Conservation (phyloP, 2,888 invertebrate species). For the Athalia circularis region DNA sequence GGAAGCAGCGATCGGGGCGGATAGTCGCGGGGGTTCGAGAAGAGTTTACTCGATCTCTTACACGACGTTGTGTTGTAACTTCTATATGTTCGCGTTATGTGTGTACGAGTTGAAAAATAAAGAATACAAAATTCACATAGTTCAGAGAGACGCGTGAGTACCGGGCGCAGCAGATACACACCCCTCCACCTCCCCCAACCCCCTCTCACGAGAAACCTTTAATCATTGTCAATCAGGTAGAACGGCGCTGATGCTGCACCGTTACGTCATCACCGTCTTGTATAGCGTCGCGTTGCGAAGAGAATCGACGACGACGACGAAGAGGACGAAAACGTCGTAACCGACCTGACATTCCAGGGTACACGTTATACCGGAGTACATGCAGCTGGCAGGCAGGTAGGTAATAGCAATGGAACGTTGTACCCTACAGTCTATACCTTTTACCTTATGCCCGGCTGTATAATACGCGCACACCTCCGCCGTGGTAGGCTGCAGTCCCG, state of each 20-base stretch:
- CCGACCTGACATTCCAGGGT: slow-evolving; percentile 28
- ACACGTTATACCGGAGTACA: not conserved
- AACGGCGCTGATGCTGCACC: not conserved
- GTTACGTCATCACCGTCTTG: slow-evolving; percentile 34
- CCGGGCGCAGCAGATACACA: not conserved
- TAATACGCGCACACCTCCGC: no score
- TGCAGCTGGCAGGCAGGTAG: not conserved
- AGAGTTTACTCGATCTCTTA: no score
- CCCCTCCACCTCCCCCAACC: not conserved
- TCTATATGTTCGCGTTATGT: no score
- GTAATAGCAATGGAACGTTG: not conserved
- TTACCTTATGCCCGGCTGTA: no score
- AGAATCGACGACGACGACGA: not conserved
- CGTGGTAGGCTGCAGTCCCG: no score
- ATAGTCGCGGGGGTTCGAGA: not conserved
- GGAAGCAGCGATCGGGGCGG: not conserved
- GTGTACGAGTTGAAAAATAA: no score
- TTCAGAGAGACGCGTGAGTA: no score
- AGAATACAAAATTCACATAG: not conserved
- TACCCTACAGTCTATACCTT: no score
- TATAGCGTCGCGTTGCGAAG: not conserved
- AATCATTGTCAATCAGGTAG: slow-evolving; percentile 43
- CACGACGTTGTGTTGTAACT: no score
- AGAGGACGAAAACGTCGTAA: not conserved
- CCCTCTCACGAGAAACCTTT: slow-evolving; percentile 14